Base-by-base conservation (phyloP, 92 coral and sea anemone species). In the Epizoanthus rinbou region DNA sequence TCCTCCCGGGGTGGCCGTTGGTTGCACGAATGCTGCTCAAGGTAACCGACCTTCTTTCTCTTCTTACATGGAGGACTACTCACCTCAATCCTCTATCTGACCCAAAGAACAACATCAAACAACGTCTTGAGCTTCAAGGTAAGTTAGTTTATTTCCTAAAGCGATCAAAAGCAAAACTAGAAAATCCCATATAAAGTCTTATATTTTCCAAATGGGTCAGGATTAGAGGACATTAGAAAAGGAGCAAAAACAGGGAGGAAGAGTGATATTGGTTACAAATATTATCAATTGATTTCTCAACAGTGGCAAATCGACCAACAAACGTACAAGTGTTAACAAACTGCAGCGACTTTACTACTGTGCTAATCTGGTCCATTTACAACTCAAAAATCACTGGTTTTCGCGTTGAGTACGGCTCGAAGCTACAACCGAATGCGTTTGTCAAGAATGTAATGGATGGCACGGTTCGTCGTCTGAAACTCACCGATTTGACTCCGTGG, bases 401-500 rank as follows among this genome's bases (percentile, higher is more conserved):
- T 21, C 59, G 54, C 16, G 72, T 78, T 43, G 71, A 78, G 82
- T 78, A 60, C 33, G 65, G 70, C 59, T 78, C 82, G 17, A 72
- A 78, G 70, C 64, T 78, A 60, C 39, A 62, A 37, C 71, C 82
- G 41, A 39, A 57, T 13, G 47, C 1, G 25, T 78, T 78, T 6
- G 39, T 37, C 58, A 62, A 37, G 64, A 37, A 52, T 22, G 82
- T 78, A 13, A 39, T n/a, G 10, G 82, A 62, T 39, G 35, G 71
- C 2, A 60, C 60, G 17, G 82, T 39, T 22, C 82, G 82, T 78
- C 82, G 37, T 63, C 41, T 78, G 23, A 62, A 23, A 15, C 71
- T 78, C 37, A 45, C 22, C 82, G 39, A 63, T 13, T 57, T 78
- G 58, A 60, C 82, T 19, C 82, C 82, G 6, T 78, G 82, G 82